phyloP scores from a whole-genome alignment of 1,140 invertebrate genomes.

The Drosophila triauraria region DNA sequence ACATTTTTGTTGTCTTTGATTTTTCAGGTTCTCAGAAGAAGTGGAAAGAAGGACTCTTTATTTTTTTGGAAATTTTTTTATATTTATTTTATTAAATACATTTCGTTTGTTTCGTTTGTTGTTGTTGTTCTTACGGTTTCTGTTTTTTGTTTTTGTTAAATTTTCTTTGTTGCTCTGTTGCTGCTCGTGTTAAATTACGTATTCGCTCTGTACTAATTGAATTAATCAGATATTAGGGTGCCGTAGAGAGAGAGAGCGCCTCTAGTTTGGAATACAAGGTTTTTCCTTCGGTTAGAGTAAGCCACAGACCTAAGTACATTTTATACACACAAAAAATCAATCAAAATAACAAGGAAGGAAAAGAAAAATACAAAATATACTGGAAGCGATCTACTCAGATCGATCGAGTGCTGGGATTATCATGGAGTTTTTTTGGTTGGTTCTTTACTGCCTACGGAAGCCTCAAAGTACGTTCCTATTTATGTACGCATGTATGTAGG shows the following conservation, averaged over 20 bases:
- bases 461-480: slow-evolving; percentile 49
- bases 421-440: slow-evolving; percentile 24
- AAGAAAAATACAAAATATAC: background rate
- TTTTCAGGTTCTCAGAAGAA: too few relatives aligned
- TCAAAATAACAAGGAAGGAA: background rate
- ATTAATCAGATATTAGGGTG: slow-evolving; percentile 55
- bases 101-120: slow-evolving; percentile 65
- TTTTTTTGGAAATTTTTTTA: slow-evolving; percentile 53
- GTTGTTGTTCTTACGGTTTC: slow-evolving; percentile 32
- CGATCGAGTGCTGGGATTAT: slow-evolving; percentile 16
- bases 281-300: slow-evolving; percentile 31
- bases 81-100: slow-evolving; percentile 79
- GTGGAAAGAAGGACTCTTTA: background rate
- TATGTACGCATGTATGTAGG: slow-evolving; percentile 11
- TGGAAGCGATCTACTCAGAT: background rate
- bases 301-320: slow-evolving; percentile 32
- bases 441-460: slow-evolving; percentile 61
- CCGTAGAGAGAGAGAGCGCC: slow-evolving; percentile 21
- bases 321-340: slow-evolving; percentile 33
- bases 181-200: slow-evolving; percentile 56
- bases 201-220: slow-evolving; percentile 53
- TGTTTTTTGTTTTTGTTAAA: slow-evolving; percentile 40
- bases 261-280: slow-evolving; percentile 38
- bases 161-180: slow-evolving; percentile 60
- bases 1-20: too few relatives aligned